Conservation (phyloP, 2,888 invertebrate species). For the Steinernema scapterisci region DNA sequence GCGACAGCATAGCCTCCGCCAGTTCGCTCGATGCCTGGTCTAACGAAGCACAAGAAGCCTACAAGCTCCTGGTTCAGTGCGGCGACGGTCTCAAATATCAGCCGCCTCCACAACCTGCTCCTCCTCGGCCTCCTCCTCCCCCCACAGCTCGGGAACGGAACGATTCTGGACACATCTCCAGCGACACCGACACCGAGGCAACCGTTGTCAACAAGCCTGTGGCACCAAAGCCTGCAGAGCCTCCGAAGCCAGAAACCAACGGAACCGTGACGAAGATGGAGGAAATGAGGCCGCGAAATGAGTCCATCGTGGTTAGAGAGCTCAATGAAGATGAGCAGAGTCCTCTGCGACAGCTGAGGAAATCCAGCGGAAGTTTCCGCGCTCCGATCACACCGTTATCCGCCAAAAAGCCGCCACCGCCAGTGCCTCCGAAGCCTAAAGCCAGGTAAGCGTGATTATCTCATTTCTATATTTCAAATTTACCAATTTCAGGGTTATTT, state of each 20-base stretch:
- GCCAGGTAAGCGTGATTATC: constrained; percentile 44
- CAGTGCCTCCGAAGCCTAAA: constrained; percentile 63
- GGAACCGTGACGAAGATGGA: background rate
- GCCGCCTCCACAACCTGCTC: constrained; percentile 36
- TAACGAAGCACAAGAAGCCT: constrained; percentile 79
- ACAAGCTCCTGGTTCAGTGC: constrained; percentile 84
- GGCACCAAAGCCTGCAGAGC: background rate
- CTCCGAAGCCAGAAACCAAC: background rate
- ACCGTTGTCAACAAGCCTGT: constrained; percentile 31
- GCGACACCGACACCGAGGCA: constrained; percentile 37
- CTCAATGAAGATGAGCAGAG: background rate
- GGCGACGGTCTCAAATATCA: constrained; percentile 54
- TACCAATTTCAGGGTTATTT: constrained; percentile 22
- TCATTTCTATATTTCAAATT: background rate
- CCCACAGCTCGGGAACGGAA: background rate
- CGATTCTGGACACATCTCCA: background rate
- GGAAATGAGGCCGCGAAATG: background rate
- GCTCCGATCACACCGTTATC: background rate
- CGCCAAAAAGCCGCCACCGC: constrained; percentile 47
- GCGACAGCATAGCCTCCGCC: constrained; percentile 22
- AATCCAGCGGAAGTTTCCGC: background rate
- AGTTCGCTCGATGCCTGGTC: constrained; percentile 45
- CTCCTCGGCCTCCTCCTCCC: background rate
- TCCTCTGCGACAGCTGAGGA: constrained; percentile 1
- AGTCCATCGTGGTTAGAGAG: constrained; percentile 15